Conservation (phyloP, 2,797 vertebrate genomes). For the Crocodylus rhombifer region DNA sequence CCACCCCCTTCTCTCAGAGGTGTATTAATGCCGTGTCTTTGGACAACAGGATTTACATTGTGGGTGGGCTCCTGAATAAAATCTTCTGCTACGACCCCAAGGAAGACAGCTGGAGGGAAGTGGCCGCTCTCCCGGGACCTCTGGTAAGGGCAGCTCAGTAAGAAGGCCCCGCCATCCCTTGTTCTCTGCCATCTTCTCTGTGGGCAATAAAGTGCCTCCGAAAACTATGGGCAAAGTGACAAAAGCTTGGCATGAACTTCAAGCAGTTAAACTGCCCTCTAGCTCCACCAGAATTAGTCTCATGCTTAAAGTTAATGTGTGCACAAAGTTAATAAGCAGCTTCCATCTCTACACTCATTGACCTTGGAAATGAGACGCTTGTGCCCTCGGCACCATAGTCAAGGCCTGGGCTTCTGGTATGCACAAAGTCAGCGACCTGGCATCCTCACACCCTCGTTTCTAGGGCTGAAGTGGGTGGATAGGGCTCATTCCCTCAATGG, state of each 20-base stretch:
- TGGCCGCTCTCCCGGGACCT: slow-evolving; percentile 78
- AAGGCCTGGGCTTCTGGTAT: no score
- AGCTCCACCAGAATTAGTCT: neutral
- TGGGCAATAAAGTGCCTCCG: neutral
- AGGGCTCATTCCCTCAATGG: no score
- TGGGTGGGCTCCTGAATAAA: slow-evolving; percentile 83
- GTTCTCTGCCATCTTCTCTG: neutral
- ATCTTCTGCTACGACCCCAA: slow-evolving; percentile 82
- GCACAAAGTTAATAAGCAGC: neutral
- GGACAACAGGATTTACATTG: slow-evolving; percentile 83
- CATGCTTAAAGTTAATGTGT: neutral
- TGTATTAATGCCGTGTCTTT: slow-evolving; percentile 81
- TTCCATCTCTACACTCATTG: no score
- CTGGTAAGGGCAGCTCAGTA: slow-evolving; percentile 77
- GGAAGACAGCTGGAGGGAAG: slow-evolving; percentile 79
- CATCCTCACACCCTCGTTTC: no score
- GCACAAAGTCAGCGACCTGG: no score
- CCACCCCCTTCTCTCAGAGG: slow-evolving; percentile 83
- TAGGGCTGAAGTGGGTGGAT: no score
- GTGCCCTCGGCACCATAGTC: no score
- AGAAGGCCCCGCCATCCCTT: neutral
- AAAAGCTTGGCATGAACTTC: neutral
- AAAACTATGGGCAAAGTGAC: neutral
- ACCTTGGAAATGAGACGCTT: no score
- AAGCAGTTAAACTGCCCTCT: neutral